phyloP scores from a whole-genome alignment of 2,113 vertebrate genomes.

The Neotoma lepida region DNA sequence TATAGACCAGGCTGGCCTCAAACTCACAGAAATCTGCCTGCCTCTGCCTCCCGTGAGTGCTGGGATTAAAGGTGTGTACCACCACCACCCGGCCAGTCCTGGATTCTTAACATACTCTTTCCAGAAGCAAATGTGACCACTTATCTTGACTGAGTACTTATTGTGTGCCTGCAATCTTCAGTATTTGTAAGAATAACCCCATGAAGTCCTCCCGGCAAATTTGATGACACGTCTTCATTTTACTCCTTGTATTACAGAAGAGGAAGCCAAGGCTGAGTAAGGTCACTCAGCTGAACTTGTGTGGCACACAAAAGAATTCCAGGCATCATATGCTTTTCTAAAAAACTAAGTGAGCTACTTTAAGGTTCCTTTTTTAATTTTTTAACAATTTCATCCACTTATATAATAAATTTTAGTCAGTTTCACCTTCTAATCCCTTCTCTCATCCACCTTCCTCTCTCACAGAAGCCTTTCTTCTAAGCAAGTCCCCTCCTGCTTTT shows the following conservation, averaged over 20 bases:
- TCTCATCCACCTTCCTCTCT: background rate
- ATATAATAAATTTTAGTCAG: background rate
- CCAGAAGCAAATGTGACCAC: background rate
- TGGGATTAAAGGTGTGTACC: background rate
- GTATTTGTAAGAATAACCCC: background rate
- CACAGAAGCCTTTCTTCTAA: background rate
- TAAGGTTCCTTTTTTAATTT: too few species aligned
- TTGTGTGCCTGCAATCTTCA: background rate
- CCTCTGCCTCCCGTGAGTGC: background rate
- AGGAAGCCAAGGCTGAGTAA: background rate
- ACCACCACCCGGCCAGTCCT: background rate
- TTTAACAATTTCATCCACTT: background rate
- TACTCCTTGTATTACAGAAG: background rate
- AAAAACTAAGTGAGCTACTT: background rate
- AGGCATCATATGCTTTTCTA: background rate
- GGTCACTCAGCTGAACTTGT: background rate
- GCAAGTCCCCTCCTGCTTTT: background rate
- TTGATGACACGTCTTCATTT: background rate
- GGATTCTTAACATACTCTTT: background rate
- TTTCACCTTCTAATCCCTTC: background rate
- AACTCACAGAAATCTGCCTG: background rate
- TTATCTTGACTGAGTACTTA: background rate
- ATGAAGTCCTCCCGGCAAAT: background rate
- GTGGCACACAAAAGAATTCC: background rate
- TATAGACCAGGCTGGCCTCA: background rate